Base-by-base conservation (phyloP, 2,113 vertebrate genomes). In the Podarcis cretensis region DNA sequence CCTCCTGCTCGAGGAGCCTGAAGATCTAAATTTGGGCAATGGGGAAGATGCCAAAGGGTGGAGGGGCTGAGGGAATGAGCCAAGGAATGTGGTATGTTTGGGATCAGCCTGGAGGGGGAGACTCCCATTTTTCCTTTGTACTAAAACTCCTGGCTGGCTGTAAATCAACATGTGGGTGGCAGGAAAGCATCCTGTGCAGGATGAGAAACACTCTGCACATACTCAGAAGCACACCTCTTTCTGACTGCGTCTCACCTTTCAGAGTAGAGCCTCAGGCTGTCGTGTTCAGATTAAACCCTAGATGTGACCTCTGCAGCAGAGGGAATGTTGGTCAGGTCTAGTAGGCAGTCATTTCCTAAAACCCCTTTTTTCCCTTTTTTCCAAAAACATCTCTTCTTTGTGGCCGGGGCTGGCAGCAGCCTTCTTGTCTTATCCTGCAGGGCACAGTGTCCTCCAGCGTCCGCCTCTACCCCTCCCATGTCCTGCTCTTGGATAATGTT, bases 391-490 rank as follows among this genome's bases (percentile, higher is more conserved):
- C 81, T 16, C 48, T 59, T 25, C 59, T 32, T 18, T 12, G 37
- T 43, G 1, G 3, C 54, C 13, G 23, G 5, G 37, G 63, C 59
- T 66, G 27, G 27, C 4, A 68, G n/a, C n/a, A 73, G 48, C 68
- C 27, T 87, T 59, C 68, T 63, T 2, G 2, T 12, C 68, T 1
- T 13, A 18, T 81, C 57, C 37, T 75, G 37, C 18, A 80, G 20
- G 68, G 7, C 27, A 75, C 35, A 48, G 81, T 20, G 18, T 81
- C 63, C 37, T 6, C 27, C 81, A 48, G 65, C 1, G 30, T 2
- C 83, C 74, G 1, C 63, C 27, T 14, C 2, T 5, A 40, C 14
- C 3, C 1, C 63, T 75, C 0, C 0, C 13, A 48, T 59, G 81
- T n/a, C 83, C 65, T 65, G 4, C 75, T 3, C 27, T 89, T 77